These are phyloP conservation scores for Ceratitis capitata DNA, from an alignment of 1,140 invertebrate species.

Conservation along the genomic window DNA sequence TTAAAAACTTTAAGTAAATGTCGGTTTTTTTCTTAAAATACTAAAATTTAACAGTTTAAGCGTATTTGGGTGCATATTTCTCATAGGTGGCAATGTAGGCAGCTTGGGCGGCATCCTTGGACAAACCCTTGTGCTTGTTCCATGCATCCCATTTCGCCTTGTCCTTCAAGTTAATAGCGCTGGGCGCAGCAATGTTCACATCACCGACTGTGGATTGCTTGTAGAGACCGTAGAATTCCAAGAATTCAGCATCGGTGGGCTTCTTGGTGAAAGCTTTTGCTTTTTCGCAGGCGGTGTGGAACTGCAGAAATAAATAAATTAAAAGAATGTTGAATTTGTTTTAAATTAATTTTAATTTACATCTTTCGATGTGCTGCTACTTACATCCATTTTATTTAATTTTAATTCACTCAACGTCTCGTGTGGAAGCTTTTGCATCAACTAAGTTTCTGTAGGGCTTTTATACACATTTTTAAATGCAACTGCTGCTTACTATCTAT, in stretches of 20 bases:
- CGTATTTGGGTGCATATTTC: slow-evolving; percentile 68
- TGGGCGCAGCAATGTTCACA: slow-evolving; percentile 63
- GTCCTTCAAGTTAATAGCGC: slow-evolving; percentile 81
- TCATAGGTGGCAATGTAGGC: slow-evolving; percentile 84
- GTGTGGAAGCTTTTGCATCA: background rate
- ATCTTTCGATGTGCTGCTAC: too few relatives aligned
- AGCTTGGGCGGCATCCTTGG: slow-evolving; percentile 82
- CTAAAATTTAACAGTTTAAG: slow-evolving; percentile 47
- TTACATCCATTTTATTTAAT: slow-evolving; percentile 39
- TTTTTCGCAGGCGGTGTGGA: slow-evolving; percentile 80
- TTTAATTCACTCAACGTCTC: too few relatives aligned
- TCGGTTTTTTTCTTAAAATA: too few relatives aligned
- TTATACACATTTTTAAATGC: background rate
- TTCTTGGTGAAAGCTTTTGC: slow-evolving; percentile 82
- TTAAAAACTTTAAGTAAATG: too few relatives aligned
- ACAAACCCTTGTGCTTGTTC: slow-evolving; percentile 81
- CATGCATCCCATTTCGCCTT: slow-evolving; percentile 97
- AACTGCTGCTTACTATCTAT: background rate
- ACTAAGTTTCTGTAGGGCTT: too few relatives aligned
- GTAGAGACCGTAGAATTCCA: slow-evolving; percentile 86
- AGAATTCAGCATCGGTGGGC: slow-evolving; percentile 84
- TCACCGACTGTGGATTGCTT: slow-evolving; percentile 89
- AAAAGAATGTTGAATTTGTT: background rate
- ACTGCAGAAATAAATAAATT: slow-evolving; percentile 65
- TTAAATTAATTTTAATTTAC: too few relatives aligned